Evolutionary conservation across 2,797 vertebrate genomes (phyloP).

Genomic region (Aphelocoma californica): DNA sequence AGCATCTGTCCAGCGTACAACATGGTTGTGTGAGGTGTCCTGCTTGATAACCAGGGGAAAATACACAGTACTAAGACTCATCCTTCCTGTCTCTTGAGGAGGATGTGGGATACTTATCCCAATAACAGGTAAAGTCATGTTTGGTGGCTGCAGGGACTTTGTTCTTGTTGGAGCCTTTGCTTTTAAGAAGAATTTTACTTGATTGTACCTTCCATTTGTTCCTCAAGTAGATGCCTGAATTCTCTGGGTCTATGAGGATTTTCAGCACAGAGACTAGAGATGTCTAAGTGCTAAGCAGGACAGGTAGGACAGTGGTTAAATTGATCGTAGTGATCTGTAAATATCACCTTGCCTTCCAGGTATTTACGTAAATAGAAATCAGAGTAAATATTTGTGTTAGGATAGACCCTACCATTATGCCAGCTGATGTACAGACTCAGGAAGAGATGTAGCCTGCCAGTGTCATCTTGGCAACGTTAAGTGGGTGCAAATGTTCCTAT

Average conservation of each 20-base stretch:
- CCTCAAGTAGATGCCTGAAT: background rate
- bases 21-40: background rate
- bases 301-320: background rate
- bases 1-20: background rate
- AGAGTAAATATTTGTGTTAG: slow-evolving; percentile 37
- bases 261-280: background rate
- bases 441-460: background rate
- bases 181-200: background rate
- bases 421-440: background rate
- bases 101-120: background rate
- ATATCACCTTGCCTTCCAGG: slow-evolving; percentile 1
- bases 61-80: background rate
- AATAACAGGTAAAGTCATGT: accelerated
- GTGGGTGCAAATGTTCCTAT: background rate
- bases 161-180: background rate
- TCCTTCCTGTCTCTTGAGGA: background rate
- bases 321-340: background rate
- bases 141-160: background rate
- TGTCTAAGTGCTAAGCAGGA: background rate
- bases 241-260: background rate
- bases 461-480: background rate
- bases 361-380: slow-evolving; percentile 26
- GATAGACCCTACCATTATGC: background rate
- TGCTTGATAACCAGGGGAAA: background rate
- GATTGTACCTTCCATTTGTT: background rate